Percentiles rank a stretch among this genome's conserved stretches.
phyloP scores from a whole-genome alignment of 2,888 invertebrate genomes.

The Bimastos eiseni region DNA sequence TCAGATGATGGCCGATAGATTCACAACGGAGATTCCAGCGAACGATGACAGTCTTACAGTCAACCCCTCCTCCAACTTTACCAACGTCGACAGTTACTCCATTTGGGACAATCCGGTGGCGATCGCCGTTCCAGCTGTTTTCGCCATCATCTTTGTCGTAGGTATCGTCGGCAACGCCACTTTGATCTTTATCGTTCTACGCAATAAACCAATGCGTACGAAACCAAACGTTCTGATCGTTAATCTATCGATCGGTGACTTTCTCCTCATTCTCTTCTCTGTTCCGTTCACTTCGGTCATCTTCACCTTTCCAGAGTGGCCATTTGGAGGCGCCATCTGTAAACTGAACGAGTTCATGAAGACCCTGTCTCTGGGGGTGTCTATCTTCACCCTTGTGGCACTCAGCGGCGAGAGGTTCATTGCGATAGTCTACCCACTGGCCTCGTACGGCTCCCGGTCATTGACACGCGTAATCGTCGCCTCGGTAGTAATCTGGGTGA shows the following conservation, averaged over 20 bases:
- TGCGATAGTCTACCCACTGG: constrained; percentile 86
- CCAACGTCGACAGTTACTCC: neutral
- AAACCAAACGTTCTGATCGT: constrained; percentile 83
- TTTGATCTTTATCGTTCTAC: constrained; percentile 76
- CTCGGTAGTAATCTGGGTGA: constrained; percentile 66
- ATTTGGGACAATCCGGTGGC: neutral
- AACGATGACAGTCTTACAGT: neutral
- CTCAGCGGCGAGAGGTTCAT: constrained; percentile 86
- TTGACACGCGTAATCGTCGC: constrained; percentile 49
- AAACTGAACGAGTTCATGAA: constrained; percentile 79
- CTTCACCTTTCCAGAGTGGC: constrained; percentile 85
- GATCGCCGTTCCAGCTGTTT: constrained; percentile 73
- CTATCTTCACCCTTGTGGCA: constrained; percentile 87
- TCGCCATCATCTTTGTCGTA: constrained; percentile 78
- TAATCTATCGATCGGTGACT: constrained; percentile 80
- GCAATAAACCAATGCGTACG: constrained; percentile 80
- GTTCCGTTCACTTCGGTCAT: constrained; percentile 82
- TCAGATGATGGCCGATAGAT: neutral
- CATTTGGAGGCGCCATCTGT: constrained; percentile 81
- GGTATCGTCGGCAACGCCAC: constrained; percentile 83
- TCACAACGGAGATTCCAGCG: too few species aligned
- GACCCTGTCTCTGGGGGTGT: constrained; percentile 77
- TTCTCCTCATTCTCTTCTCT: constrained; percentile 78
- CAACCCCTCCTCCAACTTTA: neutral
- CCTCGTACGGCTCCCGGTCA: constrained; percentile 72